Base-by-base conservation (phyloP, 1,140 invertebrate species). In the Calliphora vicina region DNA sequence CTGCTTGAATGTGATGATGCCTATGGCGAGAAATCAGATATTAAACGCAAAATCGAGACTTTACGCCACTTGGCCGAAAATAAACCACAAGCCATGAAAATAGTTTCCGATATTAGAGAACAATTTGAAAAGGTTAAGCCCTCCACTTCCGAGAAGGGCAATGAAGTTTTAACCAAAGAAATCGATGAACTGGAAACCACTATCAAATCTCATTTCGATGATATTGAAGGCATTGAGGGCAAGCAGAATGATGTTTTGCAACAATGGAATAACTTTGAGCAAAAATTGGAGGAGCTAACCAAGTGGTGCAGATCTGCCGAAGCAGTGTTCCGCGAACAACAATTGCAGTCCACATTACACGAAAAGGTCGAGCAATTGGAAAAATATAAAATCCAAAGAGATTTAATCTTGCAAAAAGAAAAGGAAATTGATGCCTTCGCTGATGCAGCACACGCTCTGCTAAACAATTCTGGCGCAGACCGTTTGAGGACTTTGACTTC, bases 241-340 rank as follows among this genome's bases (percentile, higher is more conserved):
- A 95, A 95, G 87, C 93, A 97, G 67, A 93, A 95, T 86, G 92
- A 94, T 84, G 94, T 95, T 0, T 88, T 97, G 15, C 93, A 94
- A 72, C 95, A 96, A 90, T 99, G 98, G 97, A 93, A 94, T 83
- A 94, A 96, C 82, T 98, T 98, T 91, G 97, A 99, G 88, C 91
- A 93, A 57, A 93, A 95, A 45, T 92, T 97, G 35, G 95, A 98
- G 84, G 91, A 92, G 13, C 94, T 97, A 42, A 95, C 94, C 6
- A 94, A 95, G 85, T 99, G 97, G 97, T 95, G 98, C 82, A 94
- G 96, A 86, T 91, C 93, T 45, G 95, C 95, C 86, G 97, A 99
- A 92, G 92, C 94, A 29, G 93, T 94, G 27, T 96, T 98, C 86
- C 94, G 96, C 83, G 96, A 97, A 85, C 96, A 97, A 90, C 94